These are phyloP conservation scores for Drosophila austrosaltans DNA, from an alignment of 2,888 invertebrate species.

Conservation along the genomic window DNA sequence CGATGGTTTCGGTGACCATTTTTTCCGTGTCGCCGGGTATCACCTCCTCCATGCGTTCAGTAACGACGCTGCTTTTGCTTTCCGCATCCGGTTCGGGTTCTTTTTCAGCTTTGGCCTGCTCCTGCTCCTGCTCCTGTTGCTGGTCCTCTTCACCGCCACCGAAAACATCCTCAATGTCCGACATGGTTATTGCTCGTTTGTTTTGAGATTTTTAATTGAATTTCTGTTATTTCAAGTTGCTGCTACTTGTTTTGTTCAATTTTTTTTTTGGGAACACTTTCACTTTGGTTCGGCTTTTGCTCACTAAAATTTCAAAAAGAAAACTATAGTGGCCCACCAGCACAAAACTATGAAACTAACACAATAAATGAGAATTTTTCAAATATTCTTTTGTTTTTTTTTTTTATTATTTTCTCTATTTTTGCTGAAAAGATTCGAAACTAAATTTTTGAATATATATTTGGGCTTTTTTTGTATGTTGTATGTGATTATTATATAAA, in stretches of 20 bases:
- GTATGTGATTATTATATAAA: conserved; percentile 65
- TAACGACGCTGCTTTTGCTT: conserved; percentile 65
- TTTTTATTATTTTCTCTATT: conserved; percentile 47
- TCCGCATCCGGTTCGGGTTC: conserved; percentile 50
- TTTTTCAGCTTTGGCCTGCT: conserved; percentile 45
- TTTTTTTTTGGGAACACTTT: conserved; percentile 55
- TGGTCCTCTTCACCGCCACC: conserved; percentile 56
- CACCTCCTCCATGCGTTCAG: conserved; percentile 72
- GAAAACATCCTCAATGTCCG: conserved; percentile 81
- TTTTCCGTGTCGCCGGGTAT: conserved; percentile 79
- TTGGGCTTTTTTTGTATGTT: conserved; percentile 31
- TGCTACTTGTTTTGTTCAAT: conserved; percentile 2
- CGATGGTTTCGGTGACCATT: conserved; percentile 80
- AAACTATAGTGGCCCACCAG: conserved; percentile 64
- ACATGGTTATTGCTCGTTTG: conserved; percentile 68
- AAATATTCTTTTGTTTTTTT: conserved; percentile 34
- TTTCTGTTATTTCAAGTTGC: conserved; percentile 16
- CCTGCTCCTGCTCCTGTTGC: not conserved
- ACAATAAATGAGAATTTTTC: conserved; percentile 50
- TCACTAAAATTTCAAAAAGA: conserved; percentile 60
- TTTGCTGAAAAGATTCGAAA: conserved; percentile 65
- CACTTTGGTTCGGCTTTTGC: conserved; percentile 62
- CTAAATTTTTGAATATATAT: conserved; percentile 64
- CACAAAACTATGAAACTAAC: conserved; percentile 45
- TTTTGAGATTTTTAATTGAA: conserved; percentile 25